Conservation (phyloP, 2,797 vertebrate genomes). For the Eulemur coronatus region DNA sequence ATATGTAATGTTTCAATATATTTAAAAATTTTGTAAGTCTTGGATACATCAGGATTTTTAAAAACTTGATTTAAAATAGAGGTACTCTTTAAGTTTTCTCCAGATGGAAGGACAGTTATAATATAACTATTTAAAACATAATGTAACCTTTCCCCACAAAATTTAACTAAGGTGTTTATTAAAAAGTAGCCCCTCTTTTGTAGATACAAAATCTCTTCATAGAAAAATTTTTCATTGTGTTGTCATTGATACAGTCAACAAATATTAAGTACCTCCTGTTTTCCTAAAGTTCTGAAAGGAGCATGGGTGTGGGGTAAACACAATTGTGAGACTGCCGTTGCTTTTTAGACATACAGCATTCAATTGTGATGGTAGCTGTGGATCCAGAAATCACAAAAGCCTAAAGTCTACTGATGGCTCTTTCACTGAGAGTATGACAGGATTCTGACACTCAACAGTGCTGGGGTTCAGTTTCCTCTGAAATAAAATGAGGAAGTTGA, state of each 20-base stretch:
- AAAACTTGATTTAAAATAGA: neutral
- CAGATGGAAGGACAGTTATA: neutral
- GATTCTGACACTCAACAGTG: neutral
- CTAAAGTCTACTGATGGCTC: neutral
- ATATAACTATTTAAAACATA: neutral
- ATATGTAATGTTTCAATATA: neutral
- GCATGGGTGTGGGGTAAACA: neutral
- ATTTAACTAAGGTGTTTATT: neutral
- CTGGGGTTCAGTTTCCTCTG: neutral
- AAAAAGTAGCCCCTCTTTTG: neutral
- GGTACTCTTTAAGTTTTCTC: neutral
- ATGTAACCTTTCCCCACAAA: neutral
- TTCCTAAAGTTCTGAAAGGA: neutral
- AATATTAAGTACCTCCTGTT: neutral
- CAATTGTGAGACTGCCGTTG: neutral
- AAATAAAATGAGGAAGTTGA: conserved; percentile 16
- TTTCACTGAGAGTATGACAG: neutral
- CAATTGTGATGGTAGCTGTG: neutral
- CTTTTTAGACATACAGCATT: neutral
- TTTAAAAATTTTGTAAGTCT: neutral
- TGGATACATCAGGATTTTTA: neutral
- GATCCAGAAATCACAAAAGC: neutral
- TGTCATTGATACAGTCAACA: neutral
- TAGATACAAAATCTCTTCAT: neutral
- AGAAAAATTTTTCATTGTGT: neutral